Evolutionary conservation across 2,113 vertebrate species (phyloP).

Genomic region (Myrmophylax atrothorax): DNA sequence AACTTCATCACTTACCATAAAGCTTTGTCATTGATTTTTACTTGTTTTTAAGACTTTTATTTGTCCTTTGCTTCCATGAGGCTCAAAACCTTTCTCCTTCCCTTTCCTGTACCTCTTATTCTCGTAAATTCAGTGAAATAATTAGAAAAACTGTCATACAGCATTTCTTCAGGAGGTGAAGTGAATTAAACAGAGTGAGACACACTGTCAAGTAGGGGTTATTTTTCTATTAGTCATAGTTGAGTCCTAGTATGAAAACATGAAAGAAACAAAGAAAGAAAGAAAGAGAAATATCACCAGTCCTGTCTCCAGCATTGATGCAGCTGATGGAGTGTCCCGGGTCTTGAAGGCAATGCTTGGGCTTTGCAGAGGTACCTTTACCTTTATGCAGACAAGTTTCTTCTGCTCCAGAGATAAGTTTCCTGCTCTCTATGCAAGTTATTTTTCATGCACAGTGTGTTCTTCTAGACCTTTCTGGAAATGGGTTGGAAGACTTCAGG

Average conservation of each 20-base stretch:
- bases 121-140: background rate
- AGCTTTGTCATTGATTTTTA: background rate
- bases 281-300: rapidly evolving
- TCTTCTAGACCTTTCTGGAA: background rate
- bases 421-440: background rate
- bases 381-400: background rate
- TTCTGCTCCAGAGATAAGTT: rapidly evolving
- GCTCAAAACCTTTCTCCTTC: background rate
- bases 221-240: background rate
- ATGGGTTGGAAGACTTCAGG: background rate
- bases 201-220: background rate
- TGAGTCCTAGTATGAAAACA: background rate
- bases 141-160: background rate
- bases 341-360: background rate
- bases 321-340: background rate
- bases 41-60: background rate
- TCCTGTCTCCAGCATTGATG: rapidly evolving
- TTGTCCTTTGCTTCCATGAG: background rate
- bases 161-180: background rate
- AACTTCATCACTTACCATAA: background rate
- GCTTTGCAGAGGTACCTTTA: background rate
- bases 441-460: background rate
- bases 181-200: background rate
- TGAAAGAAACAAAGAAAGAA: background rate
- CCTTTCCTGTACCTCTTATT: background rate